Conservation (phyloP, 2,797 vertebrate genomes). For the Gymnoscopelus microlampas region DNA sequence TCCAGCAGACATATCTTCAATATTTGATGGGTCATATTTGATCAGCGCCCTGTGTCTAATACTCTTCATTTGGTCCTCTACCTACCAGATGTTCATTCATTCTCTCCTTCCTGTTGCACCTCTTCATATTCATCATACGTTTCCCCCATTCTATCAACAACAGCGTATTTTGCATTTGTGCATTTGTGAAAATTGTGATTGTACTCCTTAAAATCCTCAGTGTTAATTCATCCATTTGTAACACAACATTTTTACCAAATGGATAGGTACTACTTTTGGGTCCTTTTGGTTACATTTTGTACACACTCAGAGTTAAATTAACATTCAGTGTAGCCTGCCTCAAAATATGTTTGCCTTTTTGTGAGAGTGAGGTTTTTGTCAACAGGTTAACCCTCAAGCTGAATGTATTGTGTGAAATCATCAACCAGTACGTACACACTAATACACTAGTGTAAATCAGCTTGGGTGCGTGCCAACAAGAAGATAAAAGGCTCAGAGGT, state of each 20-base stretch:
- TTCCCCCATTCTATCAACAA: too few relatives aligned
- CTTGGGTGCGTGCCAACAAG: conserved; percentile 73
- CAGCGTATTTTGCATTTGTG: too few relatives aligned
- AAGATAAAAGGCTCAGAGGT: conserved; percentile 79
- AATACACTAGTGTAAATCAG: conserved; percentile 58
- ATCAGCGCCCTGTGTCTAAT: conserved; percentile 73
- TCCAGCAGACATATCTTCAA: conserved; percentile 82
- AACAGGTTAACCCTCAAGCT: conserved; percentile 74
- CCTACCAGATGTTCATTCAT: conserved; percentile 53
- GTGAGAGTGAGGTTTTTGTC: conserved; percentile 44
- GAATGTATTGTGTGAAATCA: conserved; percentile 65
- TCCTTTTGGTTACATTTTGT: too few relatives aligned
- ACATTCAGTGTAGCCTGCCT: too few relatives aligned
- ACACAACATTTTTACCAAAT: too few relatives aligned
- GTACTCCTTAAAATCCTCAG: too few relatives aligned
- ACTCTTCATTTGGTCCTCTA: conserved; percentile 26
- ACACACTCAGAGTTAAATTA: too few relatives aligned
- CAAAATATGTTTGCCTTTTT: neutral
- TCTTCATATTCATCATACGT: neutral
- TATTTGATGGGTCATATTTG: conserved; percentile 78
- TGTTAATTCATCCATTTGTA: too few relatives aligned
- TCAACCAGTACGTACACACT: conserved; percentile 50
- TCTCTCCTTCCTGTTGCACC: conserved; percentile 42
- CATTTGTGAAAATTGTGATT: too few relatives aligned
- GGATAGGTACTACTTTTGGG: too few relatives aligned